Conservation (phyloP, 2,888 invertebrate species). For the Seira musarum region DNA sequence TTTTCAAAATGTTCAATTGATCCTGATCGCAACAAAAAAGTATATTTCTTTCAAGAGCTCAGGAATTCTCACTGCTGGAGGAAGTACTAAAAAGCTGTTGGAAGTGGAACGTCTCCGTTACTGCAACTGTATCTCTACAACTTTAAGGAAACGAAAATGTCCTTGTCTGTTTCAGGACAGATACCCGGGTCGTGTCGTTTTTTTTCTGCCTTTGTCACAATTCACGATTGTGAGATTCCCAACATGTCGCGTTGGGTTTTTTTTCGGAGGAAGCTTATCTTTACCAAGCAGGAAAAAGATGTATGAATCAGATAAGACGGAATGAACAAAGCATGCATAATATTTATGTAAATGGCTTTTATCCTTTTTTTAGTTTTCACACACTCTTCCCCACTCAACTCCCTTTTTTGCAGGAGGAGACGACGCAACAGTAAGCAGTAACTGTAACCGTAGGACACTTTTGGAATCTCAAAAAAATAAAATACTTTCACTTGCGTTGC, state of each 20-base stretch:
- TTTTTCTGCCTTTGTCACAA: too few species aligned
- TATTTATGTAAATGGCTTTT: conserved; percentile 51
- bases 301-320: conserved; percentile 38
- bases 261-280: conserved; percentile 39
- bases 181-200: conserved; percentile 21
- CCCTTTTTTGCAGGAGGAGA: too few species aligned
- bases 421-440: conserved; percentile 16
- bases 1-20: too few species aligned
- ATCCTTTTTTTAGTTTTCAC: conserved; percentile 29
- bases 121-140: too few species aligned
- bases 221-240: too few species aligned
- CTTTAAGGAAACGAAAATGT: conserved; percentile 27
- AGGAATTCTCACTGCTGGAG: too few species aligned
- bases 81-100: too few species aligned
- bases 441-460: conserved; percentile 1
- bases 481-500: background rate
- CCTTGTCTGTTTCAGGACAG: conserved; percentile 11
- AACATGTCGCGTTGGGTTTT: conserved; percentile 8
- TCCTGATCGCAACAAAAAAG: too few species aligned
- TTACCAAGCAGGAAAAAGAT: conserved; percentile 36
- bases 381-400: conserved; percentile 22
- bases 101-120: too few species aligned
- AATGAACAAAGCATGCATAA: conserved; percentile 47
- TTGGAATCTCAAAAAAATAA: background rate
- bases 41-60: too few species aligned